Percentiles rank a stretch among this genome's conserved stretches.
These are phyloP conservation scores for Leuciscus waleckii DNA, from an alignment of 2,797 vertebrate species.

Conservation along the genomic window DNA sequence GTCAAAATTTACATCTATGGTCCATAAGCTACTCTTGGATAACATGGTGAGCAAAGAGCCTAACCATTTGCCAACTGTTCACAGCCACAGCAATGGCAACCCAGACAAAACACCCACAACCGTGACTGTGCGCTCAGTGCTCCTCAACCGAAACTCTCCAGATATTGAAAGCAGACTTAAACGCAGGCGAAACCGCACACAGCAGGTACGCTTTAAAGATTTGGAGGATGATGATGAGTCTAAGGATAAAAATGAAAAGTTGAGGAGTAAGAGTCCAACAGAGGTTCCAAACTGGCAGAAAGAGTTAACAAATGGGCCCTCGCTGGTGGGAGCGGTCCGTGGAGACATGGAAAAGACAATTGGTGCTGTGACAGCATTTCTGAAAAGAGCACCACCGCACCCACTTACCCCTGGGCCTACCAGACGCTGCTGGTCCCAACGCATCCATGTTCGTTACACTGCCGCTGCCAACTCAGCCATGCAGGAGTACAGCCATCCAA, in stretches of 20 bases:
- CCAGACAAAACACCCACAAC: constrained; percentile 79
- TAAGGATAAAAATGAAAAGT: constrained; percentile 64
- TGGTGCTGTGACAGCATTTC: constrained; percentile 79
- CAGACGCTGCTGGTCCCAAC: constrained; percentile 79
- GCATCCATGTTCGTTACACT: constrained; percentile 78
- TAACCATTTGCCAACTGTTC: constrained; percentile 73
- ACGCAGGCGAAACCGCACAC: constrained; percentile 82
- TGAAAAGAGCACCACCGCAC: constrained; percentile 80
- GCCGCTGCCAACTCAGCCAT: constrained; percentile 77
- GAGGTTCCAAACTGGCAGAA: constrained; percentile 53
- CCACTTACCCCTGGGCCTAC: constrained; percentile 79
- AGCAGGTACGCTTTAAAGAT: constrained; percentile 89
- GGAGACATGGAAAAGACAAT: constrained; percentile 82
- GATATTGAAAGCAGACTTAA: constrained; percentile 83
- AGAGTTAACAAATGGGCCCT: constrained; percentile 72
- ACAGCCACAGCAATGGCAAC: constrained; percentile 75
- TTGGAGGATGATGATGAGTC: constrained; percentile 74
- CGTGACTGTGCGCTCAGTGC: constrained; percentile 85
- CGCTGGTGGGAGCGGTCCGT: constrained; percentile 79
- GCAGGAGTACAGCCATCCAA: constrained; percentile 86
- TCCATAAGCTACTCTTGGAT: constrained; percentile 33
- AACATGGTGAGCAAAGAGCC: constrained; percentile 86
- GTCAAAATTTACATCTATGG: constrained; percentile 19
- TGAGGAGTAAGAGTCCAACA: constrained; percentile 66
- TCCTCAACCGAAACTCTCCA: constrained; percentile 85